Conservation (phyloP, 1,140 invertebrate species). For the Drosophila bocqueti region DNA sequence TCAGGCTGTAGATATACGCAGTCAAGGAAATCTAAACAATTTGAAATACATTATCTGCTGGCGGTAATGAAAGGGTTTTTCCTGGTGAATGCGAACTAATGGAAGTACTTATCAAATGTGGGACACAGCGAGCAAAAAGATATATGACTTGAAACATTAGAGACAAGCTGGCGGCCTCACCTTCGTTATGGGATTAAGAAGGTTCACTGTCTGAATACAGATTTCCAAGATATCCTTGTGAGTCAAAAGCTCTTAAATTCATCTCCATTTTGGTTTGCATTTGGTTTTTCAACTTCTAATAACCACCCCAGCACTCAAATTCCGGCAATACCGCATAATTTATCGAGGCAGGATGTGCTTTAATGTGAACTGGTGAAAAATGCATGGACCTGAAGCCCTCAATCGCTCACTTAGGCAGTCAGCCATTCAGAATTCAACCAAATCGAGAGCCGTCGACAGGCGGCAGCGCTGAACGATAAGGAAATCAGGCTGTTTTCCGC, state of each 20-base stretch:
- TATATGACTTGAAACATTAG: background rate
- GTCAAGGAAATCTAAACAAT: slow-evolving; percentile 21
- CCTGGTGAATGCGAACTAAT: background rate
- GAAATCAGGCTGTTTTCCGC: slow-evolving; percentile 18
- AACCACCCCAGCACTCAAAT: background rate
- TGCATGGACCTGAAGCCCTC: slow-evolving; percentile 26
- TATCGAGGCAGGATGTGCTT: slow-evolving; percentile 41
- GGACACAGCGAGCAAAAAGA: background rate
- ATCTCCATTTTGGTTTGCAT: background rate
- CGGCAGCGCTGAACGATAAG: slow-evolving; percentile 13
- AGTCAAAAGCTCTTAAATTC: background rate
- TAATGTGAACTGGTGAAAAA: slow-evolving; percentile 34
- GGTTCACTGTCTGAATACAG: background rate
- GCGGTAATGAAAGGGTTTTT: slow-evolving; percentile 15
- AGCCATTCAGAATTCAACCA: slow-evolving; percentile 51
- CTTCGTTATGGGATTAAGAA: background rate
- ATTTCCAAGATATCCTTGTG: no score
- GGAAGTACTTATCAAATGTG: slow-evolving; percentile 16
- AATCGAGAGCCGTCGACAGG: slow-evolving; percentile 48
- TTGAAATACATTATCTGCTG: slow-evolving; percentile 43
- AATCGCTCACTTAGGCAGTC: slow-evolving; percentile 32
- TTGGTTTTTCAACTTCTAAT: slow-evolving; percentile 5
- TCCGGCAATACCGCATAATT: slow-evolving; percentile 38
- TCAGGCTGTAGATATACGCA: slow-evolving; percentile 49
- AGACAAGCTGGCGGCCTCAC: background rate